phyloP scores from a whole-genome alignment of 2,888 invertebrate genomes.

The Oxystoma pomonae region DNA sequence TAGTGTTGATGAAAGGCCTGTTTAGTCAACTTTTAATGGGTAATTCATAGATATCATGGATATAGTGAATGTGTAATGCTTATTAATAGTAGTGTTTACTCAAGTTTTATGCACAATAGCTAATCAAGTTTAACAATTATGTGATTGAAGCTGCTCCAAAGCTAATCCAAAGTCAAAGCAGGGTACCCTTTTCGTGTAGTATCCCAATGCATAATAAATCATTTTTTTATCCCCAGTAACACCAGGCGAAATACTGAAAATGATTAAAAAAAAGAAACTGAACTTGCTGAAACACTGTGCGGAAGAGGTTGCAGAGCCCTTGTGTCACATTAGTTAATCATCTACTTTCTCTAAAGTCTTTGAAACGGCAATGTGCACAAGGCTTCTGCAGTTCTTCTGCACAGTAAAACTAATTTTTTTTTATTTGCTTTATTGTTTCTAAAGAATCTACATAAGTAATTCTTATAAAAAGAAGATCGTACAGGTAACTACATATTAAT shows the following conservation, averaged over 20 bases:
- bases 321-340: background rate
- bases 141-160: background rate
- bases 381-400: background rate
- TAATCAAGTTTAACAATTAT: background rate
- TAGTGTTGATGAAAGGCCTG: too few species aligned
- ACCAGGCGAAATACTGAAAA: background rate
- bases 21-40: too few species aligned
- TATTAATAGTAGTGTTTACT: too few species aligned
- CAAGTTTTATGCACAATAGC: too few species aligned
- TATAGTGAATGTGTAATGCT: too few species aligned
- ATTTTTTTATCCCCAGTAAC: background rate
- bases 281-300: background rate
- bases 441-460: too few species aligned
- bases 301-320: background rate
- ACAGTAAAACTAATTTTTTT: background rate
- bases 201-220: background rate
- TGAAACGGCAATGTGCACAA: background rate
- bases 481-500: too few species aligned
- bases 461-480: too few species aligned
- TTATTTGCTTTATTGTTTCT: too few species aligned
- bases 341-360: background rate
- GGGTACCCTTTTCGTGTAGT: background rate
- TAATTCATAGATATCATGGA: too few species aligned
- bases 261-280: too few species aligned
- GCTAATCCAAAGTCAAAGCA: background rate